These are phyloP conservation scores for Ailurus styani DNA, from an alignment of 2,113 vertebrate genomes.

Conservation along the genomic window DNA sequence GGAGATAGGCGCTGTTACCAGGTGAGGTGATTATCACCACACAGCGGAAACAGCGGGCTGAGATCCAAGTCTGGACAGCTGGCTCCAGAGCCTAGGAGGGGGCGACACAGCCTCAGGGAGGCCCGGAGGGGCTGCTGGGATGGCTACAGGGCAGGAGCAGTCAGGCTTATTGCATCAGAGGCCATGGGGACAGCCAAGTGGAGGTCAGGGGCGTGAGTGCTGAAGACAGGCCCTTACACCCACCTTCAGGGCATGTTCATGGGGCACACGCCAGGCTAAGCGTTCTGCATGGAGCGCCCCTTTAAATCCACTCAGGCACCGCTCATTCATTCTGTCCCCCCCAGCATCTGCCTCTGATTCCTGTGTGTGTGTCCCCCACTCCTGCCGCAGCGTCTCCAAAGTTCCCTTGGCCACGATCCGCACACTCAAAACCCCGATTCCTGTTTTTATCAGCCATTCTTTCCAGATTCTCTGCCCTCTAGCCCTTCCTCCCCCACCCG, in stretches of 20 bases:
- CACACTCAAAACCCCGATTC: not conserved
- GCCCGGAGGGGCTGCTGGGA: not conserved
- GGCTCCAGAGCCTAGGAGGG: not conserved
- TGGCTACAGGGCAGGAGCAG: not conserved
- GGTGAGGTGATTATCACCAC: not conserved
- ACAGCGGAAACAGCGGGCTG: not conserved
- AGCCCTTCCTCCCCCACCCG: not conserved
- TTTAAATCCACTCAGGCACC: not conserved
- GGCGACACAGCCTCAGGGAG: not conserved
- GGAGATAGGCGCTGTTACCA: not conserved
- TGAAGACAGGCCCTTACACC: not conserved
- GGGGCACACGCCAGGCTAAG: fast-evolving
- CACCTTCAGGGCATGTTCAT: fast-evolving
- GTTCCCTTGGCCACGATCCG: not conserved
- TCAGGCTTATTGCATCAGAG: not conserved
- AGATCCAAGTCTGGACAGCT: not conserved
- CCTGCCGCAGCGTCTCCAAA: not conserved
- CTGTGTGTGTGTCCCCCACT: not conserved
- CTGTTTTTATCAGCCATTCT: constrained; percentile 10
- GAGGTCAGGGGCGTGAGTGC: not conserved
- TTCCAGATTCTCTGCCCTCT: not conserved
- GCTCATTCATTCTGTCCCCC: not conserved
- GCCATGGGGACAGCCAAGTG: not conserved
- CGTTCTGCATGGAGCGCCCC: not conserved
- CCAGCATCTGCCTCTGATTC: not conserved